Evolutionary conservation across 2,888 invertebrate genomes (phyloP).

Genomic region (Dasysyrphus tricinctus): DNA sequence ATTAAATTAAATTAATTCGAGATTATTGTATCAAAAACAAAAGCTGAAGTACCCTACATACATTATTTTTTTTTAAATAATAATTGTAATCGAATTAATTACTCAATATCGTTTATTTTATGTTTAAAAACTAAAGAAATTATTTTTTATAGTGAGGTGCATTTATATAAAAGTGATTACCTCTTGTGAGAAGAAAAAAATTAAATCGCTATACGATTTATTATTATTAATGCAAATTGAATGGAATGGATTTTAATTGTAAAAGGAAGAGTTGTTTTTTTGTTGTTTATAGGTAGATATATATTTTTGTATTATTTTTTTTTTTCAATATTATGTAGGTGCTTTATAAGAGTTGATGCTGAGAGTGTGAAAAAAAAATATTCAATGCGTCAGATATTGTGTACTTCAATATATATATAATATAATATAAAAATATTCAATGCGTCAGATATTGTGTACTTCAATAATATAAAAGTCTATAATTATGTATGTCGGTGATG

Average conservation of each 20-base stretch:
- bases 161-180: slow-evolving; percentile 36
- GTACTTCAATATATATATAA: slow-evolving; percentile 18
- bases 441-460: slow-evolving; percentile 35
- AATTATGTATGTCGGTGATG: background rate
- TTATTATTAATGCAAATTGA: slow-evolving; percentile 69
- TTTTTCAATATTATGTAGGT: slow-evolving; percentile 19
- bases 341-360: slow-evolving; percentile 41
- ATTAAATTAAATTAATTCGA: slow-evolving; percentile 46
- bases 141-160: background rate
- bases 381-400: background rate
- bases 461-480: slow-evolving; percentile 28
- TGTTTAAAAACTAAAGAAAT: slow-evolving; percentile 16
- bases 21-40: slow-evolving; percentile 36
- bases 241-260: slow-evolving; percentile 73
- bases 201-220: slow-evolving; percentile 45
- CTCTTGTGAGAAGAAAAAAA: slow-evolving; percentile 57
- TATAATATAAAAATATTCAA: no score
- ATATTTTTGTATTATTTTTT: background rate
- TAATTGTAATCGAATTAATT: slow-evolving; percentile 65
- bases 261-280: slow-evolving; percentile 45
- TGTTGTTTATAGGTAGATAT: background rate
- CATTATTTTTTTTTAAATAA: slow-evolving; percentile 27
- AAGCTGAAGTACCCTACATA: slow-evolving; percentile 16
- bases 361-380: background rate
- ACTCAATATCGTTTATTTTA: slow-evolving; percentile 32